These are phyloP conservation scores for Lutjanus argentimaculatus DNA, from an alignment of 2,797 vertebrate genomes.

Conservation along the genomic window DNA sequence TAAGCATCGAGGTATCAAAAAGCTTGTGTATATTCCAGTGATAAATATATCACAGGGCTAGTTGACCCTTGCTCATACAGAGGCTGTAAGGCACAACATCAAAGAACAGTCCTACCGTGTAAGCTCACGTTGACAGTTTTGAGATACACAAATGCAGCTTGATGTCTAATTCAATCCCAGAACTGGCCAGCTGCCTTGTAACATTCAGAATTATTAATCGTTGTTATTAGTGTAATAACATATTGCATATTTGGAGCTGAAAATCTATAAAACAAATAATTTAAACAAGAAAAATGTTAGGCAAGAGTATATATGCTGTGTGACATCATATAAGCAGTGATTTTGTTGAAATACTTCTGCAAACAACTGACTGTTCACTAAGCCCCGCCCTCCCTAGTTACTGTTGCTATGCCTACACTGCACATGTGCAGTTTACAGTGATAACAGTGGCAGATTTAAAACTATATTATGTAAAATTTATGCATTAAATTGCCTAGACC, in stretches of 20 bases:
- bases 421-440: too few species aligned
- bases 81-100: conserved; percentile 43
- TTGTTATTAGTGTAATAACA: neutral
- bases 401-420: too few species aligned
- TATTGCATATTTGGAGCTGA: neutral
- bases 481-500: too few species aligned
- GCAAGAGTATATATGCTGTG: neutral
- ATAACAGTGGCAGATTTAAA: too few species aligned
- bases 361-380: neutral
- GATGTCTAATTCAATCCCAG: conserved; percentile 20
- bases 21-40: conserved; percentile 10
- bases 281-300: neutral
- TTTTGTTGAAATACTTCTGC: conserved; percentile 4
- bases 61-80: conserved; percentile 28
- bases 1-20: conserved; percentile 22
- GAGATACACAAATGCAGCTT: neutral
- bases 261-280: conserved; percentile 12
- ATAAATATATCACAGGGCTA: conserved; percentile 19
- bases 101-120: conserved; percentile 36
- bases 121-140: conserved; percentile 22
- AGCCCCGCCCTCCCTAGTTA: too few species aligned
- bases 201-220: conserved; percentile 11
- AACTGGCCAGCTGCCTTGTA: conserved; percentile 21
- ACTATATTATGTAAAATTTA: too few species aligned
- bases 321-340: neutral